A percentile compares a stretch with the other conserved stretches of the same genome.
These are phyloP conservation scores for Aphelinus certus DNA, from an alignment of 1,140 invertebrate species.

Conservation along the genomic window DNA sequence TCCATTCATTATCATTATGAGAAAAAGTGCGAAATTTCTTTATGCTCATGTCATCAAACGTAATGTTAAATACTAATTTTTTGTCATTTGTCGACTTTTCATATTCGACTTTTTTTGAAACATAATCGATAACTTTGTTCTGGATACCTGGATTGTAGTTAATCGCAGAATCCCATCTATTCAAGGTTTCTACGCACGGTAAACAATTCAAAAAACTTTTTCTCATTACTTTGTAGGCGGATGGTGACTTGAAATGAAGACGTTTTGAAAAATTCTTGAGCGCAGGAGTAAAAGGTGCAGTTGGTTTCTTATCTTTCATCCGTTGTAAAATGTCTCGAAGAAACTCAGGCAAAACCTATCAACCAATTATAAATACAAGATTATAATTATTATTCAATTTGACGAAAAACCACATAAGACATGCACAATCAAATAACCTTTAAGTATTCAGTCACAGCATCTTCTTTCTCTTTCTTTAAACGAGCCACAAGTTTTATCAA, in stretches of 20 bases:
- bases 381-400: no score
- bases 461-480: no score
- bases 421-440: no score
- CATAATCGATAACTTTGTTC: constrained; percentile 15
- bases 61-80: constrained; percentile 27
- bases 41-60: constrained; percentile 35
- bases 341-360: no score
- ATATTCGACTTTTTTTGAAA: constrained; percentile 11
- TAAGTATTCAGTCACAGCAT: no score
- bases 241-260: constrained; percentile 21
- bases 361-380: no score
- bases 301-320: constrained; percentile 15
- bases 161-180: constrained; percentile 7
- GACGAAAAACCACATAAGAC: no score
- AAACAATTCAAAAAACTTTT: constrained; percentile 21
- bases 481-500: no score
- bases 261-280: constrained; percentile 24
- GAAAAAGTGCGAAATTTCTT: constrained; percentile 17
- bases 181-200: constrained; percentile 26
- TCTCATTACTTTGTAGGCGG: constrained; percentile 21
- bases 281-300: constrained; percentile 2
- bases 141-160: constrained; percentile 28
- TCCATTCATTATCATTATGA: constrained; percentile 29
- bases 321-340: background rate
- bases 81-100: constrained; percentile 18